Evolutionary conservation across 1,140 invertebrate genomes (phyloP).

Genomic region (Philopotamus ludificatus): DNA sequence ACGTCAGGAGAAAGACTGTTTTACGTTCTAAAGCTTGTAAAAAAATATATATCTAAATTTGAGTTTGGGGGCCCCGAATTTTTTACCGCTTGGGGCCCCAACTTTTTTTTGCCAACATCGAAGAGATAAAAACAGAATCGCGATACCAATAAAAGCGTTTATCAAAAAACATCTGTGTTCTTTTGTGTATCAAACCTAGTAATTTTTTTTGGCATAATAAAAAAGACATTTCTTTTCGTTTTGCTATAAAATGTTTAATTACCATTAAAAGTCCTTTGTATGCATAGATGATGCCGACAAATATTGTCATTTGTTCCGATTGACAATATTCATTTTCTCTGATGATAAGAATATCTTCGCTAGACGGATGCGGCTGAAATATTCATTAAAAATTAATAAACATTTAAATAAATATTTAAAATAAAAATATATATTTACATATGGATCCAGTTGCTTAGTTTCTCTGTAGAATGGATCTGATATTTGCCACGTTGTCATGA

Average conservation of each 20-base stretch:
- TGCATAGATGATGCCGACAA: conserved; percentile 91
- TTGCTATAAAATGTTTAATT: conserved; percentile 9
- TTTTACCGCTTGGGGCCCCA: too few relatives aligned
- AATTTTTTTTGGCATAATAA: too few relatives aligned
- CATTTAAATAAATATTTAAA: not conserved
- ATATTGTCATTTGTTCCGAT: conserved; percentile 92
- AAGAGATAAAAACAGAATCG: too few relatives aligned
- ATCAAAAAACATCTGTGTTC: not conserved
- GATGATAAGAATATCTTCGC: conserved; percentile 87
- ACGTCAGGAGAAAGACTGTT: too few relatives aligned
- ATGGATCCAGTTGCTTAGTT: conserved; percentile 84
- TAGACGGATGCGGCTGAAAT: conserved; percentile 76
- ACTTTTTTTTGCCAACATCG: too few relatives aligned
- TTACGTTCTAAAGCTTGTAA: too few relatives aligned
- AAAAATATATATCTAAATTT: too few relatives aligned
- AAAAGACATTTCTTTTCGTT: not conserved
- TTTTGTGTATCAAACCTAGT: too few relatives aligned
- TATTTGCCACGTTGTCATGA: conserved; percentile 97
- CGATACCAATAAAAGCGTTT: not conserved
- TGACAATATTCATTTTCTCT: conserved; percentile 96
- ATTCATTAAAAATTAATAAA: conserved; percentile 19
- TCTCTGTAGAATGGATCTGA: conserved; percentile 93
- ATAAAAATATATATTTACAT: conserved; percentile 64
- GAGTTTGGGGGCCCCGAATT: too few relatives aligned
- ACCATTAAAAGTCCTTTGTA: conserved; percentile 96